Base-by-base conservation (phyloP, 2,888 invertebrate species). In the Apodemia hepburni region DNA sequence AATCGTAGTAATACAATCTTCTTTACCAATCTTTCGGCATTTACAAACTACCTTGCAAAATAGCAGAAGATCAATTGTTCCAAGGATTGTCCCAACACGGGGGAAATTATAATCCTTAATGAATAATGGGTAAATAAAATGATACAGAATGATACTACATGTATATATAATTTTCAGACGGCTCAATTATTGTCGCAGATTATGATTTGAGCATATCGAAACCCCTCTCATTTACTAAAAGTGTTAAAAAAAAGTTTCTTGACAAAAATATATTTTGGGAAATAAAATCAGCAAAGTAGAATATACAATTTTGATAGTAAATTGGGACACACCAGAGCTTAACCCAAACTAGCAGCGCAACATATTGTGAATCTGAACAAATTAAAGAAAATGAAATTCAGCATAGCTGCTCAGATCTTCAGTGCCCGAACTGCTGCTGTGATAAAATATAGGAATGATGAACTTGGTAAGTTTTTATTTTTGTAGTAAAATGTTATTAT, bases 121-220 rank as follows among this genome's bases (percentile, higher is more conserved):
- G n/a, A n/a, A n/a, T n/a, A n/a, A n/a, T n/a, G n/a, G n/a, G n/a
- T n/a, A n/a, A n/a, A n/a, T n/a, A n/a, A n/a, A n/a, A n/a, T n/a
- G n/a, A n/a, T n/a, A n/a, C n/a, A n/a, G n/a, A n/a, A n/a, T n/a
- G n/a, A n/a, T n/a, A n/a, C n/a, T n/a, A n/a, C n/a, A n/a, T n/a
- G n/a, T n/a, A 4, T 33, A 33, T 60, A 38, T 61, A 58, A 42
- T 51, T 69, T 71, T 58, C 59, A 72, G 70, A 72, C 70, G 68
- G 64, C 8, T 61, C 67, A 6, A 60, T 71, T 33, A 51, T 64
- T 9, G 62, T 72, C 17, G 3, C 60, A 57, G 69, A 67, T 15
- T 51, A 64, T 8, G 45, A 67, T 15, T 22, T 68, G 2, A 65
- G 60, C 58, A 27, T 72, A 1, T 59, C 67, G 61, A 67, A 69